Conservation (phyloP, 1,140 invertebrate genomes). For the Helicoverpa zea region DNA sequence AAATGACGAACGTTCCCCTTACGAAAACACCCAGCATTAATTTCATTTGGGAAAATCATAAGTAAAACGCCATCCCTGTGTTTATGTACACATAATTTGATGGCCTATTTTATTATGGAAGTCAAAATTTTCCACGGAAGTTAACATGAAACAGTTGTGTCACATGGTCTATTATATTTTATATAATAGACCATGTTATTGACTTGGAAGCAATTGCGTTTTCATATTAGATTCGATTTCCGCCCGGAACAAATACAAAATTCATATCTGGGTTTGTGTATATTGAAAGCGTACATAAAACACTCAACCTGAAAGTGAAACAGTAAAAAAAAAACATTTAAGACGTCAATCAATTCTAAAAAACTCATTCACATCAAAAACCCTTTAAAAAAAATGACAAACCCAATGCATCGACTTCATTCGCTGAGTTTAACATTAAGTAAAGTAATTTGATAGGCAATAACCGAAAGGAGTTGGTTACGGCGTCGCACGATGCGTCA, state of each 20-base stretch:
- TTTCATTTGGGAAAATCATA: slow-evolving; percentile 26
- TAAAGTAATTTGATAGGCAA: slow-evolving; percentile 12
- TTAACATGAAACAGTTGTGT: background rate
- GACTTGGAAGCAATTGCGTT: too few relatives aligned
- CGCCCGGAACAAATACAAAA: too few relatives aligned
- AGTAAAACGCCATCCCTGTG: background rate
- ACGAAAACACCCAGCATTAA: slow-evolving; percentile 1
- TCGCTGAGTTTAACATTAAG: background rate
- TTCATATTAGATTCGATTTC: too few relatives aligned
- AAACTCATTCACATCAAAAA: too few relatives aligned
- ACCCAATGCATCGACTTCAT: background rate
- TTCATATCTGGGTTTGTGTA: too few relatives aligned
- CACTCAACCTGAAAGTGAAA: too few relatives aligned
- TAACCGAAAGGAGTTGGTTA: background rate
- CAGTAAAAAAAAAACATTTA: too few relatives aligned
- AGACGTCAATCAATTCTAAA: too few relatives aligned
- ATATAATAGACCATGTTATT: too few relatives aligned
- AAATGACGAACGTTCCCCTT: slow-evolving; percentile 25
- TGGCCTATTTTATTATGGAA: background rate
- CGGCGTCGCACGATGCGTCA: background rate
- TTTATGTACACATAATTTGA: background rate
- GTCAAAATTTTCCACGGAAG: background rate
- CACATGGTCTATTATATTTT: too few relatives aligned
- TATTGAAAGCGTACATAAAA: too few relatives aligned
- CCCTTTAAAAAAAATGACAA: too few relatives aligned